Base-by-base conservation (phyloP, 1,140 invertebrate genomes). In the Dreissena polymorpha region DNA sequence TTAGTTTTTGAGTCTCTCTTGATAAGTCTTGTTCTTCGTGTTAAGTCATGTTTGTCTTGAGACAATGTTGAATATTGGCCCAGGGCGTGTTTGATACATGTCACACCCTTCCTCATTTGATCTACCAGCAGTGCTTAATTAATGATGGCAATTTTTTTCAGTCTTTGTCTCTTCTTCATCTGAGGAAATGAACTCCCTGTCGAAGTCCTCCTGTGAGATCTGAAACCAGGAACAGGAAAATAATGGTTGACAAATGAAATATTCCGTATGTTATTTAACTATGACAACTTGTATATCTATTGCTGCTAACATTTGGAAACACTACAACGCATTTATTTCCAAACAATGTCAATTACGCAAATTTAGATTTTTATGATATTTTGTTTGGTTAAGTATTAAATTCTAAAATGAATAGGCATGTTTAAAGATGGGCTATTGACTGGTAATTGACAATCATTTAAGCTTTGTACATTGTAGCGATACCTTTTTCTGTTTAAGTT, bases 401-500 rank as follows among this genome's bases (percentile, higher is more conserved):
- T 67, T 67, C 21, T 29, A 67, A 0, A 67, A 14, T 23, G 29
- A 49, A 78, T 8, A 65, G 7, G 23, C n/a, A 29, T 16, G 25
- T n/a, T 63, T 6, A 65, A 16, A 71, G 21, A 3, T n/a, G 51
- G 18, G 39, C 18, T 23, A 73, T 16, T 18, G 14, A 64, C 60
- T 5, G 6, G 65, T 65, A 60, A 64, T 29, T 18, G 39, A 29
- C 5, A 29, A n/a, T 21, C 27, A 39, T 49, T 57, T n/a, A 69
- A 70, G 49, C n/a, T 27, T 5, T 71, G 27, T 69, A 39, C 29
- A 77, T 21, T 67, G 16, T 23, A 0, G 14, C 21, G 21, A 63
- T 80, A 95, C 93, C 90, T 98, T 98, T 89, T 96, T 96, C 89
- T 96, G 97, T 91, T 98, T 98, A 0, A 97, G 93, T 90, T 97